These are phyloP conservation scores for Platycheirus albimanus DNA, from an alignment of 2,888 invertebrate species.

Conservation along the genomic window DNA sequence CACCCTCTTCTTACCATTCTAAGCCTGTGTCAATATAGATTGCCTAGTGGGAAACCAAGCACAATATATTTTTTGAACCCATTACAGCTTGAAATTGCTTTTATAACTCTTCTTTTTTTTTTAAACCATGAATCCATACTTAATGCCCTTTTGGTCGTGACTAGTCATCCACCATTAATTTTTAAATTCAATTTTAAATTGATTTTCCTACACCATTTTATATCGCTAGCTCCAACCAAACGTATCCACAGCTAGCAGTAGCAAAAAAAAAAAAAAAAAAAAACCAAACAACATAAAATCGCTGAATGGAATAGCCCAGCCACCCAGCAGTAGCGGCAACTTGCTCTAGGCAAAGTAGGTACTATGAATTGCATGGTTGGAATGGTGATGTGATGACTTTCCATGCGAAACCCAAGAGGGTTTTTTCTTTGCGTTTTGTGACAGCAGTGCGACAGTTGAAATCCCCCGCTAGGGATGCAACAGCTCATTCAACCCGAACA, in stretches of 20 bases:
- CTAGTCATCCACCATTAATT: constrained; percentile 69
- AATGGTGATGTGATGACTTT: constrained; percentile 48
- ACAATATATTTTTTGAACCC: too few species aligned
- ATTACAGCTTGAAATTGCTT: too few species aligned
- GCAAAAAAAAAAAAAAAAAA: too few species aligned
- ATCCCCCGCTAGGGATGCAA: constrained; percentile 39
- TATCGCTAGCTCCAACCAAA: constrained; percentile 39
- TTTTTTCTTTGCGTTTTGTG: constrained; percentile 50
- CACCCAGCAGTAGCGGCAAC: constrained; percentile 14
- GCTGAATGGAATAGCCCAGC: constrained; percentile 16
- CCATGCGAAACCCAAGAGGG: constrained; percentile 56
- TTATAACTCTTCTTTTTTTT: background rate
- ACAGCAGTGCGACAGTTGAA: constrained; percentile 46
- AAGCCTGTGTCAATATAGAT: too few species aligned
- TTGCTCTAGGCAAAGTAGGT: constrained; percentile 10
- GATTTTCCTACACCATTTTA: constrained; percentile 42
- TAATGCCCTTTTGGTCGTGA: constrained; percentile 59
- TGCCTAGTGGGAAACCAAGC: too few species aligned
- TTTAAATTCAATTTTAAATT: constrained; percentile 72
- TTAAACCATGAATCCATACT: constrained; percentile 54
- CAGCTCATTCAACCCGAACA: constrained; percentile 33
- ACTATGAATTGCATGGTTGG: constrained; percentile 27
- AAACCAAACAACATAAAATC: constrained; percentile 41
- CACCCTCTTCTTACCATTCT: too few species aligned
- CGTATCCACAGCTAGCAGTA: too few species aligned